A percentile compares a stretch with the other conserved stretches of the same genome.
These are phyloP conservation scores for Chlorodrepanis virens DNA, from an alignment of 2,113 vertebrate species.

Conservation along the genomic window DNA sequence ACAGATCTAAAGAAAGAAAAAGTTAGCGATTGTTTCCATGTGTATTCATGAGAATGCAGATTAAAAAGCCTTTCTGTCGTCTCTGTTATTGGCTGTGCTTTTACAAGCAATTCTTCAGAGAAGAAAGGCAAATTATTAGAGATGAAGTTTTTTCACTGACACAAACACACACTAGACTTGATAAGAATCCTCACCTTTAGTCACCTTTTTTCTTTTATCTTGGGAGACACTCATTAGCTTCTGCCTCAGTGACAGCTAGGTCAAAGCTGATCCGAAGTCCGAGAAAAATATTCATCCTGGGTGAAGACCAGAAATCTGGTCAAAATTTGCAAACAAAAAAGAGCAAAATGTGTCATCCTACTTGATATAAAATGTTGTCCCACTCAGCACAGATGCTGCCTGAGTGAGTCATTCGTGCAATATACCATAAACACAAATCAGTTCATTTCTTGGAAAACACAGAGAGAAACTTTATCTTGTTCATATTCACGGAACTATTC, in stretches of 20 bases:
- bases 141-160: neutral
- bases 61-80: neutral
- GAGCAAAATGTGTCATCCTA: slow-evolving; percentile 37
- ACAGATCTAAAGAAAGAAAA: neutral
- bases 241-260: neutral
- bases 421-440: slow-evolving; percentile 7
- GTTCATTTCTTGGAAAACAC: neutral
- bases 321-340: slow-evolving; percentile 36
- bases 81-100: neutral
- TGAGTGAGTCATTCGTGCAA: slow-evolving; percentile 35
- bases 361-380: slow-evolving; percentile 34
- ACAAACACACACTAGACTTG: neutral
- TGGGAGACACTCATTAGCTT: neutral
- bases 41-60: neutral
- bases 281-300: neutral
- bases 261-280: neutral
- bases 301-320: neutral
- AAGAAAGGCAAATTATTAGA: neutral
- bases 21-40: neutral
- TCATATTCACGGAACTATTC: neutral
- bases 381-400: slow-evolving; percentile 44
- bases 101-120: neutral
- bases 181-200: neutral
- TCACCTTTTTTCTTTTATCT: neutral
- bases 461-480: neutral